These are phyloP conservation scores for Holothuria scabra DNA, from an alignment of 53 echinoderm and acorn worm genomes.

Conservation along the genomic window DNA sequence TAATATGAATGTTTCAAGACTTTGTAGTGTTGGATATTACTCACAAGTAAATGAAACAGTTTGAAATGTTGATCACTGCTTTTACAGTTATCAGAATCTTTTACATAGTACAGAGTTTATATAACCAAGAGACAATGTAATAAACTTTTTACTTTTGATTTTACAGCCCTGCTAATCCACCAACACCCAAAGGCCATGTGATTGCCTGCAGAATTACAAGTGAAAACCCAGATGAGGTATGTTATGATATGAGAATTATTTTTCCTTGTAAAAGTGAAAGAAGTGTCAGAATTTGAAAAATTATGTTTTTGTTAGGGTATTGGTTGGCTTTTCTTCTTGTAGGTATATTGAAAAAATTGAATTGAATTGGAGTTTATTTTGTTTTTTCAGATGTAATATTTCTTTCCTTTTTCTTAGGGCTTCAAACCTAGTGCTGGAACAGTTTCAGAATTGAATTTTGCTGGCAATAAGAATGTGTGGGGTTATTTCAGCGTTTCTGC, in stretches of 20 bases:
- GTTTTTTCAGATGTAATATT: neutral
- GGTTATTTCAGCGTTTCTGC: constrained; percentile 98
- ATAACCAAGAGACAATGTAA: neutral
- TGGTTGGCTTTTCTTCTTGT: no score
- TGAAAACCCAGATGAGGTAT: constrained; percentile 99
- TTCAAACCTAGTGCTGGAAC: constrained; percentile 98
- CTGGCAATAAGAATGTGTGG: constrained; percentile 96
- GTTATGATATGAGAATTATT: neutral
- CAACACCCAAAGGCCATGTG: constrained; percentile 92
- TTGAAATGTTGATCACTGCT: no score
- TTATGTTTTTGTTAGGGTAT: no score
- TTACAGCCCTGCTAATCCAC: constrained; percentile 81
- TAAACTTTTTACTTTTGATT: neutral
- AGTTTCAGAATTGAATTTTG: constrained; percentile 91
- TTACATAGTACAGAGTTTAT: no score
- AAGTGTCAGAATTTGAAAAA: no score
- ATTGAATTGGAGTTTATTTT: no score
- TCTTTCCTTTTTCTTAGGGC: constrained; percentile 55
- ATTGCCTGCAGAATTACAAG: constrained; percentile 98
- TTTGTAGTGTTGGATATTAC: no score
- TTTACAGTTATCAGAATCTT: no score
- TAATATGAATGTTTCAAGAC: no score
- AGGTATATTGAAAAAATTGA: no score
- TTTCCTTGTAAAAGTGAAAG: no score
- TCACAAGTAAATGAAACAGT: no score